Percentiles rank a stretch among this genome's conserved stretches.
phyloP scores from a whole-genome alignment of 1,140 invertebrate species.

The Lucilia cuprina region DNA sequence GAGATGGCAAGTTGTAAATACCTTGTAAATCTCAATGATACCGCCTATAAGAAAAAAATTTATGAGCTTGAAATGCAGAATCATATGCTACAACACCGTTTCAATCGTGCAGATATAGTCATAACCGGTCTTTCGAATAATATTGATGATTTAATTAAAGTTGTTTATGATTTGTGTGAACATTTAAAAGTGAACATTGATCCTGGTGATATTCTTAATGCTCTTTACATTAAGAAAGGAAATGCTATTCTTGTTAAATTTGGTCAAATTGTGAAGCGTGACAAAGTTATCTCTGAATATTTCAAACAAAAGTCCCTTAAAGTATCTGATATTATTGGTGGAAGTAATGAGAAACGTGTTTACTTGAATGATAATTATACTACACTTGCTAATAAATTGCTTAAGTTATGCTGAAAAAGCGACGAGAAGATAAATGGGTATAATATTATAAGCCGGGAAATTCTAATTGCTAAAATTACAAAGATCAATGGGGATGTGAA shows the following conservation, averaged over 20 bases:
- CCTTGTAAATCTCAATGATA: too few relatives aligned
- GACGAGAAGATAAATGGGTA: too few relatives aligned
- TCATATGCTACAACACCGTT: neutral
- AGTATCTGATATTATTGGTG: slow-evolving; percentile 4
- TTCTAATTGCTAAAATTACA: too few relatives aligned
- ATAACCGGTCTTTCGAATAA: neutral
- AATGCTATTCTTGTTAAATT: neutral
- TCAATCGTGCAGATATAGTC: neutral
- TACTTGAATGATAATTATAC: neutral
- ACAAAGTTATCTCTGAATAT: neutral
- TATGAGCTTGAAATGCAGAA: neutral
- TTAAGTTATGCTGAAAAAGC: neutral
- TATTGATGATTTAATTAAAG: neutral
- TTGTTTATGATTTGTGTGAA: neutral
- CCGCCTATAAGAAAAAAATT: too few relatives aligned
- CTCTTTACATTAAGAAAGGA: neutral
- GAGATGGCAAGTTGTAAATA: too few relatives aligned
- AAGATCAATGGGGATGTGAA: too few relatives aligned
- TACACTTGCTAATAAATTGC: neutral
- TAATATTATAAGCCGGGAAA: too few relatives aligned
- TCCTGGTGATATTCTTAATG: too few relatives aligned
- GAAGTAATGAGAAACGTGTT: neutral
- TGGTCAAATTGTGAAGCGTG: neutral
- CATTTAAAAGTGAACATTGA: neutral
- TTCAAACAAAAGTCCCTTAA: neutral